Evolutionary conservation across 2,888 invertebrate species (phyloP), one percentile per base, ranked within the genome.

Genomic region (Hyposoter dolosus): DNA sequence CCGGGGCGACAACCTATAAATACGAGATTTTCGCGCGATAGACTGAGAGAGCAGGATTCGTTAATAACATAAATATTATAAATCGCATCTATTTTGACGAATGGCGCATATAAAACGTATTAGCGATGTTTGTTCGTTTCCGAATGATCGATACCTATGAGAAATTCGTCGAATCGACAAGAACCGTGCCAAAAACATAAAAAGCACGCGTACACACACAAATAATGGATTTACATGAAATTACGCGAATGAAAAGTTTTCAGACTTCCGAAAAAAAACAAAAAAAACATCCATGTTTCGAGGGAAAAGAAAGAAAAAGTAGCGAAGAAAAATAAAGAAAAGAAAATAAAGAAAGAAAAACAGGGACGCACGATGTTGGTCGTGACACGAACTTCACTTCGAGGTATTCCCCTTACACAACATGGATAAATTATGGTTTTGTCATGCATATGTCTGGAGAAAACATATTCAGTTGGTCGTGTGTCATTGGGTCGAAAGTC

Each of bases 401-500:
- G 40, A 40, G 23, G 43, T 69, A 69, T 47, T 69, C 69, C 43
- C 68, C 12, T n/a, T 69, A 69, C 19, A 47, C 69, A 47, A 75
- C 43, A 60, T 43, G 60, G 43, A 75, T 40, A 75, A 75, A 60
- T 60, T 60, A 75, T 60, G 17, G 9, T 68, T 68, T 43, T 28
- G 60, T 60, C 60, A 60, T 28, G 43, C 45, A 28, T n/a, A 45
- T 17, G 50, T 23, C 28, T 76, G 45, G 17, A n/a, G 45, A 78
- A 23, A 78, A 60, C 40, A 60, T 60, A 60, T 60, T 28, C 28
- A 23, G 56, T 60, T 69, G 60, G 53, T 53, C 69, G 60, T 60
- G 56, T 69, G 79, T 68, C 79, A 79, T 79, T 60, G 79, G 69
- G 60, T 53, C 40, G 47, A 65, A 45, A 47, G 63, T 76, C 79